Evolutionary conservation across 2,797 vertebrate species (phyloP).

Genomic region (Aldrovandia affinis): DNA sequence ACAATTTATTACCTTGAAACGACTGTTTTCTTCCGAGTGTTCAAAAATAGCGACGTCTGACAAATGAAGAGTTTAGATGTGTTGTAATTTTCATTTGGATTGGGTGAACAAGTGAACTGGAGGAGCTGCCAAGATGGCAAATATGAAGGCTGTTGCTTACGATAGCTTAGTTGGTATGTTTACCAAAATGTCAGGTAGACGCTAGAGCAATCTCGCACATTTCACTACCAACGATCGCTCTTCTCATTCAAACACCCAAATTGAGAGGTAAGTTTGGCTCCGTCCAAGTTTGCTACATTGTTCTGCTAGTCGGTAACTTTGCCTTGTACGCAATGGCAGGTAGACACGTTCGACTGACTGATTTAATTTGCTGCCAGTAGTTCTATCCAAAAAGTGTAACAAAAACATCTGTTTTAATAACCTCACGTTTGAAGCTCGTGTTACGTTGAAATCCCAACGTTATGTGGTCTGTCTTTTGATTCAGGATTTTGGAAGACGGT

Average conservation of each 20-base stretch:
- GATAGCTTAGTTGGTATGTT: background rate
- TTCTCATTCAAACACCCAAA: background rate
- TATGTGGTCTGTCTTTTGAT: too few relatives aligned
- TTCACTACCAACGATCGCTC: background rate
- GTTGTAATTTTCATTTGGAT: background rate
- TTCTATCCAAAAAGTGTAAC: too few relatives aligned
- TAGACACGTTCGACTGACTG: background rate
- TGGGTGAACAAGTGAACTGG: background rate
- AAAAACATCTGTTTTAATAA: too few relatives aligned
- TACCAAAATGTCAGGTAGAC: background rate
- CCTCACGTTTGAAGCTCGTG: too few relatives aligned
- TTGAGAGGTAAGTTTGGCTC: conserved; percentile 9
- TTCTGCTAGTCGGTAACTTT: background rate
- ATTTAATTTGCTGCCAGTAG: background rate
- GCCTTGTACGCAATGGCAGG: background rate
- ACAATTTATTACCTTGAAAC: background rate
- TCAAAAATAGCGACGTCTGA: background rate
- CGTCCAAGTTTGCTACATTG: background rate
- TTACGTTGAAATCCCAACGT: too few relatives aligned
- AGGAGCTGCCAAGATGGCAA: background rate
- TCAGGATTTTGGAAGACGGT: too few relatives aligned
- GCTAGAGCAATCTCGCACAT: background rate
- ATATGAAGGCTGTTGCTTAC: background rate
- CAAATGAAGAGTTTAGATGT: background rate
- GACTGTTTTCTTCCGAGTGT: background rate